phyloP scores from a whole-genome alignment of 2,888 invertebrate species.

The Julus scandinavius region DNA sequence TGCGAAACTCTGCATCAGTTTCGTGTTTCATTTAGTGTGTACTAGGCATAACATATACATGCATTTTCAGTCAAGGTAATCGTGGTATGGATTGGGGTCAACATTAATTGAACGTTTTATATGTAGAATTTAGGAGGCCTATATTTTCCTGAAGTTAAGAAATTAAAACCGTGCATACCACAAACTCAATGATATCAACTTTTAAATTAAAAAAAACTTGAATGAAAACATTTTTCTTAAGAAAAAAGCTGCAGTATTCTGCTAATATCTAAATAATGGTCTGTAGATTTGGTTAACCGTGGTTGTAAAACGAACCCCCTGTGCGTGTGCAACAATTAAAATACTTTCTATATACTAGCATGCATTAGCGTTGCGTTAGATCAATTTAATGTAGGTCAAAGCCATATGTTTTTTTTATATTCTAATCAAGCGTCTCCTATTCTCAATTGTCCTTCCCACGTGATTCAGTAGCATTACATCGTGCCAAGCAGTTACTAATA shows the following conservation, averaged over 20 bases:
- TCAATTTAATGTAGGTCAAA: slow-evolving; percentile 21
- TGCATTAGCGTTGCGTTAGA: neutral
- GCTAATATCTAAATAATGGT: neutral
- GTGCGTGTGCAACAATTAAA: slow-evolving; percentile 22
- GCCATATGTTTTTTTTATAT: slow-evolving; percentile 21
- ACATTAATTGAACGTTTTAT: neutral
- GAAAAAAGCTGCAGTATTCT: neutral
- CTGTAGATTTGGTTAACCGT: neutral
- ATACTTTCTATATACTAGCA: neutral
- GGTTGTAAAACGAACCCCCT: neutral
- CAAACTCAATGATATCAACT: neutral
- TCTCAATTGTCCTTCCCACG: slow-evolving; percentile 21
- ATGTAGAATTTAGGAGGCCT: neutral
- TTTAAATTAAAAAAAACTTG: neutral
- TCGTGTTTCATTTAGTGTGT: too few species aligned
- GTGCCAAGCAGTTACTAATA: slow-evolving; percentile 26
- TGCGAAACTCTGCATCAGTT: too few species aligned
- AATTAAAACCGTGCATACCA: slow-evolving; percentile 20
- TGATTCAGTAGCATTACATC: neutral
- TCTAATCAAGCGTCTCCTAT: slow-evolving; percentile 14
- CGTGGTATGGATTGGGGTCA: neutral
- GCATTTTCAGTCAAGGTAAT: slow-evolving; percentile 6
- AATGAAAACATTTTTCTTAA: neutral
- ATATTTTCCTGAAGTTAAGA: neutral
- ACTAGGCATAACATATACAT: too few species aligned